phyloP scores from a whole-genome alignment of 2,797 vertebrate genomes.

The Luscinia luscinia region DNA sequence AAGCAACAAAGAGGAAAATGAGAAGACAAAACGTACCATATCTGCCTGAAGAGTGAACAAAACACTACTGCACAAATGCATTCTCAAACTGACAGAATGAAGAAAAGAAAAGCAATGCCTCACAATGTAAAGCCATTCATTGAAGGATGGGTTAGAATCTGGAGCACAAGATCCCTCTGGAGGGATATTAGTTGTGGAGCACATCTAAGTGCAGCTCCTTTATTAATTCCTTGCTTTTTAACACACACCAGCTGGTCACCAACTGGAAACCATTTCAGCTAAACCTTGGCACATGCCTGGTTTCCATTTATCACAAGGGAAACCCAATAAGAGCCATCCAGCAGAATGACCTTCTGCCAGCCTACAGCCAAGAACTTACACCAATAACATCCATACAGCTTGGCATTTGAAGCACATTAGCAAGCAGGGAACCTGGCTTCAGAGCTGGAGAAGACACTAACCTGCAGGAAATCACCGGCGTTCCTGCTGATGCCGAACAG shows the following conservation, averaged over 20 bases:
- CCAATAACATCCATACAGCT: not conserved
- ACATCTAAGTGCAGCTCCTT: not conserved
- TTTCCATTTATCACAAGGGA: not conserved
- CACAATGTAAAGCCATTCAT: not conserved
- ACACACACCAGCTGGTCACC: not conserved
- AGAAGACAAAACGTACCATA: not conserved
- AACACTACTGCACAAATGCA: not conserved
- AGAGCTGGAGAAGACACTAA: slow-evolving; percentile 53
- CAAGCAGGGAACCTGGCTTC: not conserved
- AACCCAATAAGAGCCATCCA: not conserved
- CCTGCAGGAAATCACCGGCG: slow-evolving; percentile 93
- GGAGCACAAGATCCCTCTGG: not conserved
- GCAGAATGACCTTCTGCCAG: not conserved
- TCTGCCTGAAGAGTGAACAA: not conserved
- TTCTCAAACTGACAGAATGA: not conserved
- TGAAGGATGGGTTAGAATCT: not conserved
- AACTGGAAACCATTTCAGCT: not conserved
- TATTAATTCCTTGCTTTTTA: not conserved
- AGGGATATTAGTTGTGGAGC: not conserved
- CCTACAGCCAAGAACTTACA: not conserved
- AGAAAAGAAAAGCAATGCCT: not conserved
- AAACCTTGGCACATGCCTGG: not conserved
- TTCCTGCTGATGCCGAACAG: slow-evolving; percentile 88
- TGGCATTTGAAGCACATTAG: not conserved
- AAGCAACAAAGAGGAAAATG: not conserved